Conservation (phyloP, 2,797 vertebrate genomes). For the Muscicapa comitata region DNA sequence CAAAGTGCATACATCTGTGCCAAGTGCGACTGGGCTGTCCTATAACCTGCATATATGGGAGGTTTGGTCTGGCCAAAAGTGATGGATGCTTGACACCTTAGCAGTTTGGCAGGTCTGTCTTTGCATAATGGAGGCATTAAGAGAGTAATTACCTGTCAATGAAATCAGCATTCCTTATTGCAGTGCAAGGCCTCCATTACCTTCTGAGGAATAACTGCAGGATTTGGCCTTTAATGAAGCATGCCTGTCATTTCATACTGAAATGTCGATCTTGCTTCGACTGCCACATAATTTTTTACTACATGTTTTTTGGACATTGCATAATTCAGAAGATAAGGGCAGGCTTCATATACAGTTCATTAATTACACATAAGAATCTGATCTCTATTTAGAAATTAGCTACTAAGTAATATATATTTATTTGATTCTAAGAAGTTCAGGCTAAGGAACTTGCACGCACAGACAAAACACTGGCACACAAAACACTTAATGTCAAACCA, state of each 20-base stretch:
- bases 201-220: not conserved
- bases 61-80: not conserved
- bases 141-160: not conserved
- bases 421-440: not conserved
- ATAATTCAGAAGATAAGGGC: not conserved
- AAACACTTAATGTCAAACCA: not conserved
- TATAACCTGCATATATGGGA: not conserved
- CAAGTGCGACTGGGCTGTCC: not conserved
- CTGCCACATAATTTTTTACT: not conserved
- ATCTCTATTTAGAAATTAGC: not conserved
- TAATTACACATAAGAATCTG: not conserved
- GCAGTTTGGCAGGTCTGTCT: not conserved
- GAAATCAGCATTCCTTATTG: not conserved
- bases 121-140: not conserved
- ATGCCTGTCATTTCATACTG: not conserved
- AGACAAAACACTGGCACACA: not conserved
- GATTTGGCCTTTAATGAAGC: slow-evolving; percentile 8
- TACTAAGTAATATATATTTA: not conserved
- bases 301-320: not conserved
- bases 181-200: not conserved
- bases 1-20: not conserved
- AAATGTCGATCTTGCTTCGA: not conserved
- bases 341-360: not conserved
- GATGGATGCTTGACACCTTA: not conserved
- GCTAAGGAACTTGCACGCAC: not conserved